These are phyloP conservation scores for Caenorhabditis briggsae DNA, from an alignment of 1,140 invertebrate species.

Conservation along the genomic window DNA sequence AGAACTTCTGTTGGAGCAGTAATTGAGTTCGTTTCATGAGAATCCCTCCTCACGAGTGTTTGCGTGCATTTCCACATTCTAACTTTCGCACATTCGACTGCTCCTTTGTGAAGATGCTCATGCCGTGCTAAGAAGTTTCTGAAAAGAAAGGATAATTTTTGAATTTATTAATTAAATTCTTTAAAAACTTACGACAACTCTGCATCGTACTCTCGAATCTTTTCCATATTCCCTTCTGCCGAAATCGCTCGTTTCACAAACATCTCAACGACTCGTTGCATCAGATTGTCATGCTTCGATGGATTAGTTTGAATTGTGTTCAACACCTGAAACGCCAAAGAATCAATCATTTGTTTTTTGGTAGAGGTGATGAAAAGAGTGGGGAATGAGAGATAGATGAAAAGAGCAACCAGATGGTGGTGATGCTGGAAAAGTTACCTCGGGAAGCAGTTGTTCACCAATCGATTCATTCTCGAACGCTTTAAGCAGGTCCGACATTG, in stretches of 20 bases:
- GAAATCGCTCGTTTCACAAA: slow-evolving; percentile 34
- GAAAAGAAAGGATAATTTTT: not conserved
- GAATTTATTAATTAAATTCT: too few relatives aligned
- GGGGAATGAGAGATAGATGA: not conserved
- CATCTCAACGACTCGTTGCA: slow-evolving; percentile 44
- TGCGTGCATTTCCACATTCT: slow-evolving; percentile 56
- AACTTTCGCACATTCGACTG: slow-evolving; percentile 9
- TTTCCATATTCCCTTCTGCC: slow-evolving; percentile 28
- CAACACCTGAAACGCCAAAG: not conserved
- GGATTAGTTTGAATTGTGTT: slow-evolving; percentile 39
- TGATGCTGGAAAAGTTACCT: not conserved
- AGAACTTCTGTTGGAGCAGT: slow-evolving; percentile 30
- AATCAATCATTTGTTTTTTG: not conserved
- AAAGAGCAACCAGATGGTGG: not conserved
- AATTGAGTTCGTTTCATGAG: slow-evolving; percentile 27
- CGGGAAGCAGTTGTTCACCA: slow-evolving; percentile 42
- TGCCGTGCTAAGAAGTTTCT: slow-evolving; percentile 51
- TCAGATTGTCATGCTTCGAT: slow-evolving; percentile 21
- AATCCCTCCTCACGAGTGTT: slow-evolving; percentile 1
- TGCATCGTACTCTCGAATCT: slow-evolving; percentile 37
- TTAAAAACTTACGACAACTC: slow-evolving; percentile 21
- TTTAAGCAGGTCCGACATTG: slow-evolving; percentile 43
- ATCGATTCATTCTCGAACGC: slow-evolving; percentile 48
- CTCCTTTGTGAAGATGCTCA: slow-evolving; percentile 13
- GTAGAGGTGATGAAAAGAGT: not conserved